A percentile compares a stretch with the other conserved stretches of the same genome.
phyloP scores from a whole-genome alignment of 2,797 vertebrate species.

The Micromesistius poutassou region DNA sequence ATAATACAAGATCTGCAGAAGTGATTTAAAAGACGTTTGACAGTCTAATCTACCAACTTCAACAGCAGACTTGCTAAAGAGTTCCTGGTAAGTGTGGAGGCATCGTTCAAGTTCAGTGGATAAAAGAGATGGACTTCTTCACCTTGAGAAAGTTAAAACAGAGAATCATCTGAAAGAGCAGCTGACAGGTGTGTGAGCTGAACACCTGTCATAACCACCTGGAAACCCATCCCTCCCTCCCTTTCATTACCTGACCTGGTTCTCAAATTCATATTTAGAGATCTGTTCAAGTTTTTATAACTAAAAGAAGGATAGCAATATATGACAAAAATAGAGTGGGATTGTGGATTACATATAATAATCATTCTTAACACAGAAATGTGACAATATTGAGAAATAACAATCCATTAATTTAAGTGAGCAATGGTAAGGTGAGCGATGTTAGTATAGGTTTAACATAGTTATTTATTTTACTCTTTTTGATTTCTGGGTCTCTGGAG shows the following conservation, averaged over 20 bases:
- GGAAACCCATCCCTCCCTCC: constrained; percentile 32
- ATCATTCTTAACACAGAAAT: background rate
- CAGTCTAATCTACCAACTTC: background rate
- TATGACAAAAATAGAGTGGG: background rate
- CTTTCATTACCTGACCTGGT: constrained; percentile 42
- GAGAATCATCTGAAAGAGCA: constrained; percentile 39
- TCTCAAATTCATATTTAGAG: background rate
- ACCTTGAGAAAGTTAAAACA: constrained; percentile 29
- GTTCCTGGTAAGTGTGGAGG: constrained; percentile 20
- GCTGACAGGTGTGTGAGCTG: constrained; percentile 60
- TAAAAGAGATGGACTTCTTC: constrained; percentile 24
- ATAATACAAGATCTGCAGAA: background rate
- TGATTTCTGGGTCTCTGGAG: background rate
- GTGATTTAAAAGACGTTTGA: background rate
- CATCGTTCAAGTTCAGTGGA: constrained; percentile 38
- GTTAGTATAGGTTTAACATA: background rate
- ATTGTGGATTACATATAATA: background rate
- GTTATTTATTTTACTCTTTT: background rate
- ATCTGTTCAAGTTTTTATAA: background rate
- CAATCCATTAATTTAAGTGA: background rate
- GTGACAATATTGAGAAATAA: background rate
- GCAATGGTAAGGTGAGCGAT: background rate
- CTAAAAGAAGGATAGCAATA: background rate
- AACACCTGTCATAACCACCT: constrained; percentile 48
- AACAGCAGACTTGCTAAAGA: constrained; percentile 5